Conservation (phyloP, 2,888 invertebrate genomes). For the Cataglyphis livida region DNA sequence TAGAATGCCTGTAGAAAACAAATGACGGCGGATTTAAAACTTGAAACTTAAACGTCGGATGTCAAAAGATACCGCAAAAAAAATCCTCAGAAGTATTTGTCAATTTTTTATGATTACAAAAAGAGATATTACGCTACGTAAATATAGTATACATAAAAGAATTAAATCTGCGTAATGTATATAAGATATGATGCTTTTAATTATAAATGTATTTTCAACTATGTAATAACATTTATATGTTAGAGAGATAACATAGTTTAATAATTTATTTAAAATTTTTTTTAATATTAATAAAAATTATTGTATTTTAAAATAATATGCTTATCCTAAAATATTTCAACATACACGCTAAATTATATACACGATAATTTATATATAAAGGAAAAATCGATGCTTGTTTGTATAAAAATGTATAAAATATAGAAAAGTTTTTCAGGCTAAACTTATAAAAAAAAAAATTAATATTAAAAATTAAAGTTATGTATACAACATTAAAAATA, state of each 20-base stretch:
- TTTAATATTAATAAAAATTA: constrained; percentile 5
- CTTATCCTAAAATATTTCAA: neutral
- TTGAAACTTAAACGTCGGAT: too few relatives aligned
- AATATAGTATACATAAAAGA: neutral
- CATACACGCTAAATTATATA: neutral
- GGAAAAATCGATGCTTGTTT: neutral
- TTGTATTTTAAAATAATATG: neutral
- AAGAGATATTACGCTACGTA: neutral
- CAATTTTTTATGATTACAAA: neutral
- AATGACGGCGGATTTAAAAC: neutral
- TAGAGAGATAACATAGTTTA: neutral
- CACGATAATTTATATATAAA: neutral
- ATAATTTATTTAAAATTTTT: neutral
- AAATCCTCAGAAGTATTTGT: neutral
- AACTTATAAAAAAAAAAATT: neutral
- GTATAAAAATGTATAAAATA: neutral
- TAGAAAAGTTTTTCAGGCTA: neutral
- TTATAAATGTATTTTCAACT: neutral
- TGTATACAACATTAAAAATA: neutral
- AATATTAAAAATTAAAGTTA: neutral
- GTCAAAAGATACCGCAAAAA: neutral
- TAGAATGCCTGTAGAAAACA: neutral
- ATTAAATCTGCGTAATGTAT: too few relatives aligned
- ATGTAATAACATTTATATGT: neutral
- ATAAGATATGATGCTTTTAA: neutral